Base-by-base conservation (phyloP, 53 echinoderm and acorn worm genomes). In the Temnopleurus reevesii region DNA sequence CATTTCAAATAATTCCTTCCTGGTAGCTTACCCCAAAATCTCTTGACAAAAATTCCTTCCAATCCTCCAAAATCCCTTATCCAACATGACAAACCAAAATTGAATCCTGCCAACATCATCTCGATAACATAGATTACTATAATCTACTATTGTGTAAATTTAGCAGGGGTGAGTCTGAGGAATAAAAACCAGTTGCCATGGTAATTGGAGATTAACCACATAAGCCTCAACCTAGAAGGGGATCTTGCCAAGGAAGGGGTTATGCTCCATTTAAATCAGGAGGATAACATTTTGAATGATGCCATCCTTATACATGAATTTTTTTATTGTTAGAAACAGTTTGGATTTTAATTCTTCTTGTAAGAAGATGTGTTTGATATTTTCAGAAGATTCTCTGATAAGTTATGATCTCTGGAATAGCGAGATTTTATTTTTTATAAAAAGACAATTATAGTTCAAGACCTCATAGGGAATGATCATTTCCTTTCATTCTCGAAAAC, bases 141-240 rank as follows among this genome's bases (percentile, higher is more conserved):
- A 21, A 79, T 79, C 79, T 47, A 27, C 49, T 41, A 79, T 46
- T 79, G 79, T 79, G 79, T 79, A 79, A 79, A 79, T 79, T 47
- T 79, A 79, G 79, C 79, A 28, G 7, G 79, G 79, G 46, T 79
- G 49, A 18, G 46, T 47, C 49, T 46, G 15, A 28, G 8, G 79
- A 27, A 12, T 79, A 15, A n/a, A 13, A 79, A 12, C 6, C 13
- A 18, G 79, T 79, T 79, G 79, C 49, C 79, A 79, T 79, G 79
- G 19, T 29, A 12, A 79, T 79, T 47, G 46, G 28, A 28, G 47
- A 79, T 15, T 41, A 79, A 49, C 79, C 79, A 49, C 47, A 47
- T 49, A 79, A 79, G 47, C 47, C 17, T 79, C 49, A 29, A 77
- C 45, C 77, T 46, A 79, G 51, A 79, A 46, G 30, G 36, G 7